Evolutionary conservation across 2,888 invertebrate species (phyloP).

Genomic region (Pammene aurita): DNA sequence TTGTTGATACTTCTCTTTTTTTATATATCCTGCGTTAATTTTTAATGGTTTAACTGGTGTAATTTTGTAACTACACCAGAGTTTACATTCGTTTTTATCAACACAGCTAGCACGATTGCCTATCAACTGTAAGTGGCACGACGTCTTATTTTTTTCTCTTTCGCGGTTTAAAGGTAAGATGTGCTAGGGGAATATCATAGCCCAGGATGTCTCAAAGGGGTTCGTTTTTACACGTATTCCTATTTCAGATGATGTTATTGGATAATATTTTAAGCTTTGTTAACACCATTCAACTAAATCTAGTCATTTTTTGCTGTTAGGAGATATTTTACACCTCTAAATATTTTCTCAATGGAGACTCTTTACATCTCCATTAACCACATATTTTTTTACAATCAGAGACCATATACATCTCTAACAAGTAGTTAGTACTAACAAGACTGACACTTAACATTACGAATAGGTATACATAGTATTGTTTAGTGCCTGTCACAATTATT

Average conservation of each 20-base stretch:
- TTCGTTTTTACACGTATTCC: too few relatives aligned
- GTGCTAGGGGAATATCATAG: too few relatives aligned
- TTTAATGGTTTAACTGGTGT: too few relatives aligned
- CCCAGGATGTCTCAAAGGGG: too few relatives aligned
- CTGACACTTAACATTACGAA: too few relatives aligned
- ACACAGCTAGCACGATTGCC: neutral
- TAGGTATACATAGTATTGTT: too few relatives aligned
- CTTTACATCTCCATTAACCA: conserved; percentile 7
- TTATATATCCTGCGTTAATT: neutral
- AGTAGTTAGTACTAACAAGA: too few relatives aligned
- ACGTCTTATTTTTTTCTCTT: neutral
- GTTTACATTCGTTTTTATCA: neutral
- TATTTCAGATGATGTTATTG: neutral
- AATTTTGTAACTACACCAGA: neutral
- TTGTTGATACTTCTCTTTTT: neutral
- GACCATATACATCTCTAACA: too few relatives aligned
- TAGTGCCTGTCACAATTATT: too few relatives aligned
- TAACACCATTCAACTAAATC: neutral
- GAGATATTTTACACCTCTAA: neutral
- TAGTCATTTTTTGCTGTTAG: neutral
- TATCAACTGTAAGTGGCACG: neutral
- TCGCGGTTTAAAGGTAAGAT: too few relatives aligned
- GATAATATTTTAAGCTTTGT: neutral
- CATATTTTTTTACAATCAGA: neutral
- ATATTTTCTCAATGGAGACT: neutral